phyloP scores from a whole-genome alignment of 1,140 invertebrate species.

The Lithobius niger region DNA sequence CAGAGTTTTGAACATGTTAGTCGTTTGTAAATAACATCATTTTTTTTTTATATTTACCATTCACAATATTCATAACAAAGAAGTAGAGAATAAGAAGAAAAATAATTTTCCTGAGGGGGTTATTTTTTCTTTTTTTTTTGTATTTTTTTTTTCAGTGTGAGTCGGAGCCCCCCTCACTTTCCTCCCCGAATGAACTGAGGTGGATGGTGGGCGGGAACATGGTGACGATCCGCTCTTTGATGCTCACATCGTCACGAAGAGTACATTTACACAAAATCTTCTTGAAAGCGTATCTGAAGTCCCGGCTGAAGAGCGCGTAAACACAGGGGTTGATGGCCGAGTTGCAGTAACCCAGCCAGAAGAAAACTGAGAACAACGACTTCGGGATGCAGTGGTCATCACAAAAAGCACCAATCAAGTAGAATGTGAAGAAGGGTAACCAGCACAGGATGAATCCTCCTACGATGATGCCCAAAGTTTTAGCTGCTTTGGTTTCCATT shows the following conservation, averaged over 20 bases:
- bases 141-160: constrained; percentile 9
- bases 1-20: too few relatives aligned
- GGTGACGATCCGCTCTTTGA: constrained; percentile 14
- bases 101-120: too few relatives aligned
- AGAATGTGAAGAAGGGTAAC: constrained; percentile 90
- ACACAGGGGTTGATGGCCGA: constrained; percentile 86
- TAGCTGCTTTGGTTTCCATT: constrained; percentile 87
- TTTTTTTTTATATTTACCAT: too few relatives aligned
- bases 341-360: constrained; percentile 96
- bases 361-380: constrained; percentile 74
- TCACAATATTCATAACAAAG: too few relatives aligned
- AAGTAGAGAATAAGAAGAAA: too few relatives aligned
- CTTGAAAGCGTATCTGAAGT: constrained; percentile 84
- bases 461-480: constrained; percentile 85
- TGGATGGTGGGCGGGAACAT: constrained; percentile 9
- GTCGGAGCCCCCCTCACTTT: constrained; percentile 1
- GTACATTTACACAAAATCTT: constrained; percentile 67
- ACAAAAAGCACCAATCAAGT: constrained; percentile 70
- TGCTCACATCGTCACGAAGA: constrained; percentile 22
- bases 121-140: too few relatives aligned
- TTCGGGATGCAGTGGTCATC: constrained; percentile 54
- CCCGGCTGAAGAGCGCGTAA: constrained; percentile 82
- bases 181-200: constrained; percentile 4
- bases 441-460: constrained; percentile 87
- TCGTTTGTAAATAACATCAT: too few relatives aligned